phyloP scores from a whole-genome alignment of 2,113 vertebrate genomes.

The Poeciliopsis retropinna region DNA sequence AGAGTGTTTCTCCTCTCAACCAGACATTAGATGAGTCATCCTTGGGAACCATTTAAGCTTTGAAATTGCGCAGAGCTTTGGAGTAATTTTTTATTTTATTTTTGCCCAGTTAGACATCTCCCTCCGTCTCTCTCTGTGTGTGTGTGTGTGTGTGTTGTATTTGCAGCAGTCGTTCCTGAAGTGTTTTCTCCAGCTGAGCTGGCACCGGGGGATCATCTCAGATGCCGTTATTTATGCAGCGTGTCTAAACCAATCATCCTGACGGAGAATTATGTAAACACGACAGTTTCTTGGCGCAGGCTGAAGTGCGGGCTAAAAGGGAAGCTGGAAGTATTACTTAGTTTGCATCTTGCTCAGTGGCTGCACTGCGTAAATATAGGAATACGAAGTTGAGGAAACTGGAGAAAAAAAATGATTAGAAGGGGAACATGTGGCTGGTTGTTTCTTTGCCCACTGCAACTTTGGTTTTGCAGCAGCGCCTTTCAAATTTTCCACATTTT shows the following conservation, averaged over 20 bases:
- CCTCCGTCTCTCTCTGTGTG: background rate
- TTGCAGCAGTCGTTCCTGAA: conserved; percentile 35
- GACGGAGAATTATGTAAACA: conserved; percentile 69
- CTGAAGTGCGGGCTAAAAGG: conserved; percentile 27
- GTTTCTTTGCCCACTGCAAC: too few relatives aligned
- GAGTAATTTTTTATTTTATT: conserved; percentile 15
- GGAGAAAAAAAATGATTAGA: conserved; percentile 9
- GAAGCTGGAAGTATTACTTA: conserved; percentile 40
- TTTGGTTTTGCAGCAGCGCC: too few relatives aligned
- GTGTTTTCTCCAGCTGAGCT: conserved; percentile 56
- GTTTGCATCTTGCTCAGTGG: conserved; percentile 33
- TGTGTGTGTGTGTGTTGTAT: background rate
- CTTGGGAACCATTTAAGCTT: background rate
- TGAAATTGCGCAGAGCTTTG: conserved; percentile 22
- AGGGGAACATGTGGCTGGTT: background rate
- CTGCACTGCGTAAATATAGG: background rate
- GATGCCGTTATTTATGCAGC: conserved; percentile 70
- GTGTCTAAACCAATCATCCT: conserved; percentile 72
- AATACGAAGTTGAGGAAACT: background rate
- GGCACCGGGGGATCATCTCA: conserved; percentile 67
- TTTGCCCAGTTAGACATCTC: conserved; percentile 16
- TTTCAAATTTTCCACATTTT: background rate
- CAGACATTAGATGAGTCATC: conserved; percentile 10
- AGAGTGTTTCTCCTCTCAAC: background rate
- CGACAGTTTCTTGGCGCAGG: conserved; percentile 63